Conservation (phyloP, 92 coral and sea anemone species). For the Parazoanthus darwini region DNA sequence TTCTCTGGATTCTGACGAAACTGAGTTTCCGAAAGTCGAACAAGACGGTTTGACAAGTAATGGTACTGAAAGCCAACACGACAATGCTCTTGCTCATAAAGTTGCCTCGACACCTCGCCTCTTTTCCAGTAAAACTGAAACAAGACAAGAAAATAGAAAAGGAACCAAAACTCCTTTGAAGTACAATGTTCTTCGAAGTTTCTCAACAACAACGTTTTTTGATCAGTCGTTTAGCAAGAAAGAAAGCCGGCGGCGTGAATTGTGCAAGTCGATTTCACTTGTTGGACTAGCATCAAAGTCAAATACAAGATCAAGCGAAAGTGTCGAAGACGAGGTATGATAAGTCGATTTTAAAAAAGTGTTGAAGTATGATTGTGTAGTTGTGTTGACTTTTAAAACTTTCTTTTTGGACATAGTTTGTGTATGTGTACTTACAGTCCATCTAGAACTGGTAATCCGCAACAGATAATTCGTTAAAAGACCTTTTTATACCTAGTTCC, state of each 20-base stretch:
- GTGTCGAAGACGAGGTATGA: conserved; percentile 10
- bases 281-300: conserved; percentile 1
- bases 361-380: neutral
- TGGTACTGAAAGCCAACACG: neutral
- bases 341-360: neutral
- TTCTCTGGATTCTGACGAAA: conserved; percentile 1
- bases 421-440: neutral
- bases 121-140: conserved; percentile 10
- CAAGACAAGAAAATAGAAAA: neutral
- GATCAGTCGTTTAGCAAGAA: conserved; percentile 19
- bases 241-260: neutral
- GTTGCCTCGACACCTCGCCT: conserved; percentile 28
- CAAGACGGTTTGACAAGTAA: neutral
- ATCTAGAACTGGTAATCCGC: neutral
- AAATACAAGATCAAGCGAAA: neutral
- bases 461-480: neutral
- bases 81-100: neutral
- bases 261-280: neutral
- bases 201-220: conserved; percentile 30
- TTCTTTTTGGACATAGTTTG: neutral
- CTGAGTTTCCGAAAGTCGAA: neutral
- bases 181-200: conserved; percentile 23
- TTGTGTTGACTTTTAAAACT: too few relatives aligned
- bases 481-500: too few relatives aligned
- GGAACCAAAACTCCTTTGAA: conserved; percentile 27